Percentiles rank a stretch among this genome's conserved stretches.
Conservation (phyloP, 2,888 invertebrate genomes). For the Hoplodrina blanda region DNA sequence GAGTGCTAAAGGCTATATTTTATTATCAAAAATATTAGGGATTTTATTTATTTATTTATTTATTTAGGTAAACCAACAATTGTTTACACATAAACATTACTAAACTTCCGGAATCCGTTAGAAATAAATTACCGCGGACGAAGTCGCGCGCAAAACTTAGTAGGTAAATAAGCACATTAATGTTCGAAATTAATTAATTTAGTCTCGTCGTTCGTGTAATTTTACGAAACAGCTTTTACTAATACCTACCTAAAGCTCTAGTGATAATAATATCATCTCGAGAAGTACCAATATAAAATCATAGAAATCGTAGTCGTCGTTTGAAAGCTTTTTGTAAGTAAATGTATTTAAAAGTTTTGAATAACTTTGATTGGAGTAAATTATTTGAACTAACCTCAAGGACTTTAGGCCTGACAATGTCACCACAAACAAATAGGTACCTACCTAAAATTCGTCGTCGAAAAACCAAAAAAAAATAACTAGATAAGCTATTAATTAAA, state of each 20-base stretch:
- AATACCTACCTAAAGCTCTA: neutral
- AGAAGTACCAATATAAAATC: conserved; percentile 55
- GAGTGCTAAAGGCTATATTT: no score
- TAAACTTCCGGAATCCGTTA: no score
- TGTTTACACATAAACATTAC: no score
- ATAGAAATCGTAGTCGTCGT: conserved; percentile 52
- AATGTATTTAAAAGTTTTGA: conserved; percentile 67
- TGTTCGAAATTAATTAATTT: neutral
- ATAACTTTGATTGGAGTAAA: conserved; percentile 69
- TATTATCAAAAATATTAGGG: no score
- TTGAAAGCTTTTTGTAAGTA: conserved; percentile 66
- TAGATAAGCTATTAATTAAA: conserved; percentile 24
- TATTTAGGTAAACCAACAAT: no score
- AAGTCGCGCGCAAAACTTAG: no score
- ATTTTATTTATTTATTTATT: no score
- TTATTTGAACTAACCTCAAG: conserved; percentile 60
- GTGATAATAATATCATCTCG: neutral
- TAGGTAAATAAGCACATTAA: neutral
- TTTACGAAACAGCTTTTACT: conserved; percentile 1
- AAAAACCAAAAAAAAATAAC: conserved; percentile 4
- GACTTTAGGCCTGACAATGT: conserved; percentile 28
- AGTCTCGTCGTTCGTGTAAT: neutral
- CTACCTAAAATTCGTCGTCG: neutral
- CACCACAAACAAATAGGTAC: conserved; percentile 22
- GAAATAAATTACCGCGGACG: no score